phyloP scores from a whole-genome alignment of 2,113 vertebrate species.

The Apteryx mantelli region DNA sequence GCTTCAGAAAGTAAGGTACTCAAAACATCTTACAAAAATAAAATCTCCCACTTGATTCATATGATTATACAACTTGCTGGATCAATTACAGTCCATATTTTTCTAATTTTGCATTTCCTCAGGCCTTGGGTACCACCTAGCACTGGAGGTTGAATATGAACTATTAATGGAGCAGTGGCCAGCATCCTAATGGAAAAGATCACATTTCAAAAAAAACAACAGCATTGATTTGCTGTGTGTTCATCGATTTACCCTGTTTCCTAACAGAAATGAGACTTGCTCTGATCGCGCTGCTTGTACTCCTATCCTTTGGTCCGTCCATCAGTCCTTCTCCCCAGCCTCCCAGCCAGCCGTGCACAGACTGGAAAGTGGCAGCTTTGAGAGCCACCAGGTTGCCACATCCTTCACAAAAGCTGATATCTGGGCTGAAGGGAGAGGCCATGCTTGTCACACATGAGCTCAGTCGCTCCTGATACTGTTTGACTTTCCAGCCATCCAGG shows the following conservation, averaged over 20 bases:
- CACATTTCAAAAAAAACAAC: slow-evolving; percentile 26
- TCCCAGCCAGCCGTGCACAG: fast-evolving
- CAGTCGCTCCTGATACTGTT: neutral
- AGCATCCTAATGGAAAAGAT: slow-evolving; percentile 59
- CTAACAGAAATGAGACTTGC: neutral
- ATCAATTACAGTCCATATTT: slow-evolving; percentile 13
- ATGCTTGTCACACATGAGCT: neutral
- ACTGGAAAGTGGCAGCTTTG: fast-evolving
- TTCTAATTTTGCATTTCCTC: slow-evolving; percentile 30
- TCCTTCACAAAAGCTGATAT: neutral
- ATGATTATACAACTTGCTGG: slow-evolving; percentile 27
- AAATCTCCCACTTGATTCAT: slow-evolving; percentile 43
- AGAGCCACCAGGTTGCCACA: neutral
- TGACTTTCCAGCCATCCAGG: neutral
- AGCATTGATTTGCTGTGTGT: slow-evolving; percentile 53
- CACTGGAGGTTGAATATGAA: neutral
- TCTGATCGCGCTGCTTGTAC: neutral
- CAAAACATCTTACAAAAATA: slow-evolving; percentile 26
- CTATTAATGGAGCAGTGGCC: slow-evolving; percentile 31
- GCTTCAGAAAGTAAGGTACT: slow-evolving; percentile 52
- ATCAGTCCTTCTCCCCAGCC: neutral
- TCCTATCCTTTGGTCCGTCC: neutral
- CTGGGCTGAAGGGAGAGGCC: neutral
- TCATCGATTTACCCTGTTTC: slow-evolving; percentile 33
- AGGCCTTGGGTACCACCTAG: neutral